A percentile compares a stretch with the other conserved stretches of the same genome.
phyloP scores from a whole-genome alignment of 2,113 vertebrate species.

The Gopherus flavomarginatus region DNA sequence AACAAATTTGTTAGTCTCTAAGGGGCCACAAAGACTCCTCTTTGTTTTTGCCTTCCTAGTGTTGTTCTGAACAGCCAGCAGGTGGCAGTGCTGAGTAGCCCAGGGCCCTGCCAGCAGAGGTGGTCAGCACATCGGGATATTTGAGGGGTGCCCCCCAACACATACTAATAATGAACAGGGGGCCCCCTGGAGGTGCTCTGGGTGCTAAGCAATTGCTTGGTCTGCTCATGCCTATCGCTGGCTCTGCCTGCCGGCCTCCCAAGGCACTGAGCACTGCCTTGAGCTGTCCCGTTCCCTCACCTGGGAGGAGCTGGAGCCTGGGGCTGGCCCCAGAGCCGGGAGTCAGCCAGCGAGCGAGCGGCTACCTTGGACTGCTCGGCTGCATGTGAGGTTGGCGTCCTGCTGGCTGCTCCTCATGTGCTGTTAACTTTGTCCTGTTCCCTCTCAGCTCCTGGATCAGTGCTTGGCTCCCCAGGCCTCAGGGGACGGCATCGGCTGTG shows the following conservation, averaged over 20 bases:
- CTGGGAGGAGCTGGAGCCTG: rapidly evolving
- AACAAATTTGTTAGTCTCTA: no score
- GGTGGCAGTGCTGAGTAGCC: no score
- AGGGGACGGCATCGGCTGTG: conserved; percentile 96
- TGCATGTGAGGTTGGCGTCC: neutral
- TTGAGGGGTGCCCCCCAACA: no score
- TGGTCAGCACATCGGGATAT: neutral
- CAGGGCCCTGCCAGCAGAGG: neutral
- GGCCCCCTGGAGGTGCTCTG: no score
- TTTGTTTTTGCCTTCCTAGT: neutral
- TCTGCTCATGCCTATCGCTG: neutral
- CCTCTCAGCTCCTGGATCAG: conserved; percentile 91
- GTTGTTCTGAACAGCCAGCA: neutral
- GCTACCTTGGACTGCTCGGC: neutral
- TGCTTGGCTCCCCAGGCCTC: conserved; percentile 98
- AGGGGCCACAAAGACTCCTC: no score
- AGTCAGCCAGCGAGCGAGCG: neutral
- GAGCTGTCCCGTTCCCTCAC: neutral
- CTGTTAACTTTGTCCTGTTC: conserved; percentile 14
- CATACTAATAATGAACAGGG: no score
- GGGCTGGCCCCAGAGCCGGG: neutral
- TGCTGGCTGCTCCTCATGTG: rapidly evolving
- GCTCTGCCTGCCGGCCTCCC: neutral
- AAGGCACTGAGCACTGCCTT: neutral
- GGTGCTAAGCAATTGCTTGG: neutral